These are phyloP conservation scores for Agapornis roseicollis DNA, from an alignment of 2,113 vertebrate species.

Conservation along the genomic window DNA sequence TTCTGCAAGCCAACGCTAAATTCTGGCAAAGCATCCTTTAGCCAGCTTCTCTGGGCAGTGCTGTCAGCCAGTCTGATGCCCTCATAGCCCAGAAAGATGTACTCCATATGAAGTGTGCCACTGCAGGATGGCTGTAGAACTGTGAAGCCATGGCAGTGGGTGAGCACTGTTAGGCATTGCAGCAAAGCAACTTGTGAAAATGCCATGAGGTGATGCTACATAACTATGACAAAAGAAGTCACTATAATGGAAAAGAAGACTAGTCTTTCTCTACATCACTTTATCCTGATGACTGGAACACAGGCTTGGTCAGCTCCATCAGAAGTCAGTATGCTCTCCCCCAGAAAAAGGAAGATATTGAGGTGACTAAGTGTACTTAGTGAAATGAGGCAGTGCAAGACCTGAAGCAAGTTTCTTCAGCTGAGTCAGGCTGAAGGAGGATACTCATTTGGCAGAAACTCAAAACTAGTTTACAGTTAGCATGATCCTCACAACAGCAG, in stretches of 20 bases:
- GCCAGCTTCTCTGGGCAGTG: not conserved
- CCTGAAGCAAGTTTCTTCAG: not conserved
- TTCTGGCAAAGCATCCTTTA: not conserved
- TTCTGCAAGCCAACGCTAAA: not conserved
- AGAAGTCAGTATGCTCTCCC: not conserved
- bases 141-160: not conserved
- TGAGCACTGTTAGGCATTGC: not conserved
- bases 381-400: not conserved
- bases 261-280: not conserved
- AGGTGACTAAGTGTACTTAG: not conserved
- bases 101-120: not conserved
- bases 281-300: not conserved
- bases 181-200: not conserved
- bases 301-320: not conserved
- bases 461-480: not conserved
- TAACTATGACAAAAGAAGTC: not conserved
- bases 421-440: not conserved
- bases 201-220: not conserved
- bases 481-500: not conserved
- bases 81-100: not conserved
- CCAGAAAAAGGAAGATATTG: not conserved
- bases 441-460: not conserved
- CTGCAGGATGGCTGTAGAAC: not conserved
- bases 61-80: not conserved
- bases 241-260: not conserved